Evolutionary conservation across 2,797 vertebrate species (phyloP).

Genomic region (Lophura swinhoii): DNA sequence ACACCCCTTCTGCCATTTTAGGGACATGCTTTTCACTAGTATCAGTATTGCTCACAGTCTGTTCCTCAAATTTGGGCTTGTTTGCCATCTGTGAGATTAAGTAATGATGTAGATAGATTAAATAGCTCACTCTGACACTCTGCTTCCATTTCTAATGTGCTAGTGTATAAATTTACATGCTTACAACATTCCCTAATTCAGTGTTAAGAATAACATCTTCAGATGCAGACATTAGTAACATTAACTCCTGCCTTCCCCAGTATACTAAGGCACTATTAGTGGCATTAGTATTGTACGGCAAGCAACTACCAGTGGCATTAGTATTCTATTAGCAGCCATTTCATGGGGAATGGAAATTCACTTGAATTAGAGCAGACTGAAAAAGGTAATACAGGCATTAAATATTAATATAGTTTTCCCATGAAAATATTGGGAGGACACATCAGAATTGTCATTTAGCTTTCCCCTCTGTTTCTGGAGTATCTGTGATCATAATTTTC

Average conservation of each 20-base stretch:
- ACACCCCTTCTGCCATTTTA: constrained; percentile 25
- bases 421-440: constrained; percentile 59
- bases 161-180: constrained; percentile 74
- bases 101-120: constrained; percentile 57
- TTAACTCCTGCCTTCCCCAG: constrained; percentile 38
- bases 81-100: constrained; percentile 48
- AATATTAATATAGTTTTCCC: constrained; percentile 57
- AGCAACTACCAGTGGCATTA: constrained; percentile 34
- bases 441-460: constrained; percentile 51
- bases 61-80: constrained; percentile 31
- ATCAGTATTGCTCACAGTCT: constrained; percentile 28
- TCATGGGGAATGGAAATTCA: constrained; percentile 19
- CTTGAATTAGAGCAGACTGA: constrained; percentile 44
- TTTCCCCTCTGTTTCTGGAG: constrained; percentile 59
- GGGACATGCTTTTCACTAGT: constrained; percentile 1
- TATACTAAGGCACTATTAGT: constrained; percentile 35
- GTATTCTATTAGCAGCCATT: constrained; percentile 45
- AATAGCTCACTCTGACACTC: constrained; percentile 40
- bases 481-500: constrained; percentile 52
- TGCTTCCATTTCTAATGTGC: constrained; percentile 65
- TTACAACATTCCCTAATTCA: constrained; percentile 72
- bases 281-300: constrained; percentile 27
- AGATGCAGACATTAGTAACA: constrained; percentile 13
- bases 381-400: constrained; percentile 45
- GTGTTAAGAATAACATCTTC: constrained; percentile 69